Conservation (phyloP, 2,888 invertebrate genomes). For the Orthosia cruda region DNA sequence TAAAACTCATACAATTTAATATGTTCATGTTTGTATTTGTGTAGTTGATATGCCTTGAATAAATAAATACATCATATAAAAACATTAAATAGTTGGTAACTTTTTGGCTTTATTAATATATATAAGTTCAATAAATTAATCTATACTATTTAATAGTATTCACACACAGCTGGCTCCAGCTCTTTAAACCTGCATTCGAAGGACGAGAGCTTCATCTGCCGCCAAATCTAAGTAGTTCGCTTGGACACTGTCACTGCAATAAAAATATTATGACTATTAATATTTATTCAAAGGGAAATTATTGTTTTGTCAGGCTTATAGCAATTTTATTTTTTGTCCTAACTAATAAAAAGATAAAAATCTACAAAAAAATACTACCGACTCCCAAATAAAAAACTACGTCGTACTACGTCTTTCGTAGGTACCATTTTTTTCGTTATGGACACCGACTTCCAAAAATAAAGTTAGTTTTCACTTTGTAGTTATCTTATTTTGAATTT, state of each 20-base stretch:
- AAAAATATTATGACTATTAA: conserved; percentile 14
- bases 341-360: no score
- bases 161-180: background rate
- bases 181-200: conserved; percentile 86
- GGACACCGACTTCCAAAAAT: no score
- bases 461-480: no score
- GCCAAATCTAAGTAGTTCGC: conserved; percentile 84
- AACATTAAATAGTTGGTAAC: conserved; percentile 2
- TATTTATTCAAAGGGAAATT: no score
- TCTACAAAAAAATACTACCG: no score
- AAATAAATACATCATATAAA: conserved; percentile 5
- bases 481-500: no score
- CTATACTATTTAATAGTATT: background rate
- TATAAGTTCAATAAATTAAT: conserved; percentile 22
- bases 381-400: no score
- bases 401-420: no score
- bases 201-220: conserved; percentile 86
- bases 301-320: background rate
- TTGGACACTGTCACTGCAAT: conserved; percentile 86
- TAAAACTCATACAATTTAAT: no score
- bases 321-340: background rate
- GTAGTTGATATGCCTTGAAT: no score
- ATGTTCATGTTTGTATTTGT: no score
- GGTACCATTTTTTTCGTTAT: no score
- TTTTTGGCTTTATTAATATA: conserved; percentile 36